Conservation (phyloP, 2,888 invertebrate species). For the Biston stratarius region DNA sequence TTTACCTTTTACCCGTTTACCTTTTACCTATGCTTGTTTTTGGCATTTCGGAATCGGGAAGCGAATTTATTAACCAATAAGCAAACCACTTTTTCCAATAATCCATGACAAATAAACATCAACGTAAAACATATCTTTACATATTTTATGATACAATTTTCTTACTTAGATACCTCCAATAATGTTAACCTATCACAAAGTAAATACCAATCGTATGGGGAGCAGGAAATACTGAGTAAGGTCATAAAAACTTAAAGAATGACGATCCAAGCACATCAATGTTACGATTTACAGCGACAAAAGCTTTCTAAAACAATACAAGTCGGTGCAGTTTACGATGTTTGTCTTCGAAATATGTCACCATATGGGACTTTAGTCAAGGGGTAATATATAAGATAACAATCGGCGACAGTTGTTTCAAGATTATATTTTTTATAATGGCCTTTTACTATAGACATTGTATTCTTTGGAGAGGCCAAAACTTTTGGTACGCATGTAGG, state of each 20-base stretch:
- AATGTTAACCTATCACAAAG: neutral
- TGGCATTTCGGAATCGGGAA: too few species aligned
- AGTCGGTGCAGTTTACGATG: constrained; percentile 41
- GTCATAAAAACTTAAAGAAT: constrained; percentile 16
- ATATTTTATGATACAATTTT: neutral
- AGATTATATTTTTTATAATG: constrained; percentile 41
- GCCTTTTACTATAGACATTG: constrained; percentile 29
- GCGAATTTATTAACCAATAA: too few species aligned
- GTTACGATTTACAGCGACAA: constrained; percentile 28
- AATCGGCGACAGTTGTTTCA: constrained; percentile 69
- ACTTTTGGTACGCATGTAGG: neutral
- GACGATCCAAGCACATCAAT: constrained; percentile 19
- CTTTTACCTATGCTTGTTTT: too few species aligned
- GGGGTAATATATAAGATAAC: constrained; percentile 66
- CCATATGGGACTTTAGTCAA: constrained; percentile 64
- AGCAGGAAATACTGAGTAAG: neutral
- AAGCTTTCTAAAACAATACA: constrained; percentile 48
- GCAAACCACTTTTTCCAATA: too few species aligned
- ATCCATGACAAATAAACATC: too few species aligned
- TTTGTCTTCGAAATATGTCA: constrained; percentile 54
- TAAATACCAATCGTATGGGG: neutral
- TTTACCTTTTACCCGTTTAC: too few species aligned
- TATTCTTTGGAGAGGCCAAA: too few species aligned
- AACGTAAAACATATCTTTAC: too few species aligned
- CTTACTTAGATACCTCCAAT: neutral